These are phyloP conservation scores for Botrylloides violaceus DNA, from an alignment of 23 tunicate species.

Conservation along the genomic window DNA sequence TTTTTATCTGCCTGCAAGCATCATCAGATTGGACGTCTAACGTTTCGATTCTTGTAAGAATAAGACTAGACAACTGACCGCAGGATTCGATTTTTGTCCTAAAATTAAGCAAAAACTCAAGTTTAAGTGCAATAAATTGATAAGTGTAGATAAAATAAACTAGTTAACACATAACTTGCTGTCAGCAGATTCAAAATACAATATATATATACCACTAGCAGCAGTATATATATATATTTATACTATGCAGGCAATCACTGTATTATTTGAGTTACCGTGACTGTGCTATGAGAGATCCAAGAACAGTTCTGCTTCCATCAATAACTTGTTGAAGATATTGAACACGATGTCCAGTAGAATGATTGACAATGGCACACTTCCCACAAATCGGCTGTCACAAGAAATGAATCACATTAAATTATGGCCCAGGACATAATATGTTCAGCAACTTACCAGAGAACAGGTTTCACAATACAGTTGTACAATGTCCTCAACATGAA, in stretches of 20 bases:
- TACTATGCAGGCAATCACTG: too few relatives aligned
- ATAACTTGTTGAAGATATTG: conserved; percentile 60
- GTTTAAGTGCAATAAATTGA: too few relatives aligned
- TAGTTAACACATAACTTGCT: too few relatives aligned
- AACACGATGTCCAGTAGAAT: conserved; percentile 52
- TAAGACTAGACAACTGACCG: conserved; percentile 25
- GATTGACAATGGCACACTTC: conserved; percentile 53
- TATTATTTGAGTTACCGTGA: too few relatives aligned
- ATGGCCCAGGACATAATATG: too few relatives aligned
- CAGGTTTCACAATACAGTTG: conserved; percentile 64
- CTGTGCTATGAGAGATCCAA: conserved; percentile 29
- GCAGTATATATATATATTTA: too few relatives aligned
- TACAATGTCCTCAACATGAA: conserved; percentile 42
- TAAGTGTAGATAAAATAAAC: too few relatives aligned
- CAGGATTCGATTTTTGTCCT: conserved; percentile 18
- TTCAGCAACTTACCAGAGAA: conserved; percentile 37
- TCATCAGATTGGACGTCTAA: conserved; percentile 27
- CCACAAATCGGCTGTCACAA: conserved; percentile 47
- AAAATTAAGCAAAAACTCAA: background rate
- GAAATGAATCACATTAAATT: background rate
- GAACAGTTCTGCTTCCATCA: conserved; percentile 41
- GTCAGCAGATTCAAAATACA: too few relatives aligned
- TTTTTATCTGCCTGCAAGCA: conserved; percentile 36
- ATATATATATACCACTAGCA: too few relatives aligned
- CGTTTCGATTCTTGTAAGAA: conserved; percentile 37